Conservation (phyloP, 92 coral and sea anemone species). For the Epizoanthus illoricatus region DNA sequence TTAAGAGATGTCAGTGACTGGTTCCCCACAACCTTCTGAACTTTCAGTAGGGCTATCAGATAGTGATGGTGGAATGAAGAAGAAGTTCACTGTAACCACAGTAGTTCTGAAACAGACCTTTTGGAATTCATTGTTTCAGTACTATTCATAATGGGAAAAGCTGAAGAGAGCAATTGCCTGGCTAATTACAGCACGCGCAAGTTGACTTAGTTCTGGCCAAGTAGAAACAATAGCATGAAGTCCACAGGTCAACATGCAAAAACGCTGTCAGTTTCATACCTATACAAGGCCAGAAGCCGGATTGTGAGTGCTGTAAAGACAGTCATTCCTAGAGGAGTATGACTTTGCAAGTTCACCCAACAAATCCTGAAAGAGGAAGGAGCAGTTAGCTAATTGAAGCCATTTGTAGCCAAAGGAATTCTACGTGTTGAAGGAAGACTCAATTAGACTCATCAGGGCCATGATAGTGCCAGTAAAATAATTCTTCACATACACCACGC, state of each 20-base stretch:
- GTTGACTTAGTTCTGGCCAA: background rate
- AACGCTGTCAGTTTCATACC: background rate
- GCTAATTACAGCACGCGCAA: constrained; percentile 28
- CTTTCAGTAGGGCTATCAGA: constrained; percentile 20
- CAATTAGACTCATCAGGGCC: no score
- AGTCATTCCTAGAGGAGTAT: no score
- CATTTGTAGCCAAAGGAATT: constrained; percentile 42
- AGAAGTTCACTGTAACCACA: constrained; percentile 33
- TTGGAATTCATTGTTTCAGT: constrained; percentile 46
- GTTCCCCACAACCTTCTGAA: constrained; percentile 61
- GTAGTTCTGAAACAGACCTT: constrained; percentile 39
- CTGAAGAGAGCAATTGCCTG: constrained; percentile 56
- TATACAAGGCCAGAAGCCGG: no score
- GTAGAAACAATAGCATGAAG: no score
- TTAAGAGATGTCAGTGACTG: constrained; percentile 50
- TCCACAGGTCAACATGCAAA: background rate
- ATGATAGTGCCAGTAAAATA: no score
- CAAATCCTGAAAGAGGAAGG: no score
- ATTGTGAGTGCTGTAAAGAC: no score
- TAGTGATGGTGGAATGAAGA: constrained; percentile 49
- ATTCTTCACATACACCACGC: constrained; percentile 36
- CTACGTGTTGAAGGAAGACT: constrained; percentile 51
- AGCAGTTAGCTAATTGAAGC: constrained; percentile 31
- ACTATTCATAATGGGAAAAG: constrained; percentile 60
- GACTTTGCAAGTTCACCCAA: no score